Conservation (phyloP, 2,888 invertebrate genomes). For the Nomada flava region DNA sequence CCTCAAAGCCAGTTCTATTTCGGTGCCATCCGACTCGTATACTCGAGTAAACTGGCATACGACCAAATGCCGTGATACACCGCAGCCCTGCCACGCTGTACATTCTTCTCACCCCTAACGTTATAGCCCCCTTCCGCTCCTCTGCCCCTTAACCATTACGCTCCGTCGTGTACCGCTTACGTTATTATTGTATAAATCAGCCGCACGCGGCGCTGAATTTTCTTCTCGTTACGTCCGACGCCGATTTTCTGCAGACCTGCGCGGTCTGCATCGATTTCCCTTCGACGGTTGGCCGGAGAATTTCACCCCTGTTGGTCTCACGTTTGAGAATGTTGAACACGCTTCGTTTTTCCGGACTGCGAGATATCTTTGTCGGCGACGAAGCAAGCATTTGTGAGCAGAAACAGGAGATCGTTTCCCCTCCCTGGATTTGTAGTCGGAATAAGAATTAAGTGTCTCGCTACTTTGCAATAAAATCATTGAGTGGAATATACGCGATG, state of each 20-base stretch:
- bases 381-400: no score
- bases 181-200: constrained; percentile 65
- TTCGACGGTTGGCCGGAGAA: not conserved
- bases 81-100: constrained; percentile 56
- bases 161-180: constrained; percentile 52
- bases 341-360: no score
- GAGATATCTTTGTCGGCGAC: no score
- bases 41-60: constrained; percentile 79
- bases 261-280: constrained; percentile 19
- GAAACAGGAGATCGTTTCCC: no score
- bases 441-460: no score
- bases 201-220: constrained; percentile 55
- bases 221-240: constrained; percentile 54
- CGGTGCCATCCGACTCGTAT: constrained; percentile 75
- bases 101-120: constrained; percentile 66
- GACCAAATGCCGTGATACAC: constrained; percentile 79
- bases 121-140: constrained; percentile 47
- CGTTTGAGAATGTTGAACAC: not conserved
- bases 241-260: constrained; percentile 30
- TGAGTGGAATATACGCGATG: no score
- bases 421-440: no score
- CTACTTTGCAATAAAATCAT: no score
- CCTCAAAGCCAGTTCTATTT: constrained; percentile 82
- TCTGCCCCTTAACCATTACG: constrained; percentile 49
- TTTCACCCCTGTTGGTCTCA: not conserved